Evolutionary conservation across 2,113 vertebrate species (phyloP).

Genomic region (Coregonus clupeaformis): DNA sequence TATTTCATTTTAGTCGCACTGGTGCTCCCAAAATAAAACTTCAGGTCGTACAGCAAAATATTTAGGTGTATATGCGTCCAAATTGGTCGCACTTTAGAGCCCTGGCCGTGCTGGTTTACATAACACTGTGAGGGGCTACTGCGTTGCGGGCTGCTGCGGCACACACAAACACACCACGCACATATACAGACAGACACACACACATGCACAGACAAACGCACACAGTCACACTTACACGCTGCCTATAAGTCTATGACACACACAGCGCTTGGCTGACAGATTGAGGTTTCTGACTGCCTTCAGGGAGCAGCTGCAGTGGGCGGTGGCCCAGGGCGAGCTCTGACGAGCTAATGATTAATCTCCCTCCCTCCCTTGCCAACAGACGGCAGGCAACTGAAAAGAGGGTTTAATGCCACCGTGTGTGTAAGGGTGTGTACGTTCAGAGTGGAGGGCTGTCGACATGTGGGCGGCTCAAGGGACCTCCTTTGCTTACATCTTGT

Average conservation of each 20-base stretch:
- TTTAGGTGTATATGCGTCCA: too few species aligned
- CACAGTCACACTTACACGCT: too few species aligned
- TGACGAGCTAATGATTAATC: slow-evolving; percentile 55
- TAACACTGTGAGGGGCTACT: too few species aligned
- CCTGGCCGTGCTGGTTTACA: too few species aligned
- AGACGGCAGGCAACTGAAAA: not conserved
- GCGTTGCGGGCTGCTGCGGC: too few species aligned
- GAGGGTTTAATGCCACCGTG: not conserved
- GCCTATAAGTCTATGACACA: not conserved
- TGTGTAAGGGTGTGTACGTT: not conserved
- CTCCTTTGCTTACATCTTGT: slow-evolving; percentile 7
- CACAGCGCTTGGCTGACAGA: slow-evolving; percentile 58
- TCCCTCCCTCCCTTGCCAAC: slow-evolving; percentile 17
- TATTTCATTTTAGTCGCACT: too few species aligned
- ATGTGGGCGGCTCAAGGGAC: slow-evolving; percentile 42
- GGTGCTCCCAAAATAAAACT: too few species aligned
- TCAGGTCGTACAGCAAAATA: too few species aligned
- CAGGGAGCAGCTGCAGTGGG: slow-evolving; percentile 64
- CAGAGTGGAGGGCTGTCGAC: slow-evolving; percentile 26
- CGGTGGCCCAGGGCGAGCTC: slow-evolving; percentile 44
- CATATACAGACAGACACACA: too few species aligned
- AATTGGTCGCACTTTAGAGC: too few species aligned
- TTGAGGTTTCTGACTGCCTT: slow-evolving; percentile 70
- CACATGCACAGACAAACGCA: too few species aligned
- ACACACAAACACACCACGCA: too few species aligned